phyloP scores from a whole-genome alignment of 2,113 vertebrate genomes.

The Candoia aspera region DNA sequence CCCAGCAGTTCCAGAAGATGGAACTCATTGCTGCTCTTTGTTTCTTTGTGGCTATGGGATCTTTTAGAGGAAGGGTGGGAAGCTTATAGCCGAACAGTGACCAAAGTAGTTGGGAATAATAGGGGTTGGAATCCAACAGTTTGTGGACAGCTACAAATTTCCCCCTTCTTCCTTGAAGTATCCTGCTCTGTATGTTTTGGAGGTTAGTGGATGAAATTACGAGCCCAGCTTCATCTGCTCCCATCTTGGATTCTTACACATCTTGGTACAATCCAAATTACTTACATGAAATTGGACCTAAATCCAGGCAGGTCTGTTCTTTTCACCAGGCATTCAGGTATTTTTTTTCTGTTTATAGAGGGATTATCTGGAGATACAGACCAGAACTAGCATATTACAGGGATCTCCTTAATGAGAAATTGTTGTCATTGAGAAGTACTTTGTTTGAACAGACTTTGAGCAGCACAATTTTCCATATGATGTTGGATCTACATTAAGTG shows the following conservation, averaged over 20 bases:
- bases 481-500: not conserved
- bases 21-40: too few species aligned
- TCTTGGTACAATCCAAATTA: not conserved
- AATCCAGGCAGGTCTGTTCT: not conserved
- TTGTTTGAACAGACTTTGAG: not conserved
- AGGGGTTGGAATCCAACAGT: not conserved
- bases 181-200: not conserved
- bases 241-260: not conserved
- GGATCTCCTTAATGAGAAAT: not conserved
- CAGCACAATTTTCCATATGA: not conserved
- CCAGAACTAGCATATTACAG: not conserved
- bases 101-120: not conserved
- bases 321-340: not conserved
- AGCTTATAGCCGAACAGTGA: not conserved
- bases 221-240: too few species aligned
- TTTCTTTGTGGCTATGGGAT: not conserved
- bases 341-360: not conserved
- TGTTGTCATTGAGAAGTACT: not conserved
- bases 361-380: not conserved
- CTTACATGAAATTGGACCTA: not conserved
- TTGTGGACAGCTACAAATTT: not conserved
- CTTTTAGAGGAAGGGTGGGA: not conserved
- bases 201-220: not conserved
- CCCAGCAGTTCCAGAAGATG: not conserved
- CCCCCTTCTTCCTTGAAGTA: not conserved